Conservation (phyloP, 2,113 vertebrate species). For the Lasiurus borealis region DNA sequence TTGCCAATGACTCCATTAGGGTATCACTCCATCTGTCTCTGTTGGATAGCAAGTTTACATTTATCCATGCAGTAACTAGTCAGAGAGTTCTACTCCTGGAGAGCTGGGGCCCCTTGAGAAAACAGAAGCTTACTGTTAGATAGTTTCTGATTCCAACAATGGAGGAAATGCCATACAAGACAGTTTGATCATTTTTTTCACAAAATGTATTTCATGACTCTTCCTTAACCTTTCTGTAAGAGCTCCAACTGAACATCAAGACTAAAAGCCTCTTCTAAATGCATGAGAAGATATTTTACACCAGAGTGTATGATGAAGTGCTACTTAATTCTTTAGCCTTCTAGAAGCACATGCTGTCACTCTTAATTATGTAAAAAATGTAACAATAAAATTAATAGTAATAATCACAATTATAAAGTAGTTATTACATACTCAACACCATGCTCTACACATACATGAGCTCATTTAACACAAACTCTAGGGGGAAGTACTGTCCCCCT, state of each 20-base stretch:
- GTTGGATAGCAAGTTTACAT: slow-evolving; percentile 37
- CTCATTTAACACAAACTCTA: not conserved
- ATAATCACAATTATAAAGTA: not conserved
- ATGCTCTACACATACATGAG: not conserved
- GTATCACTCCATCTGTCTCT: slow-evolving; percentile 54
- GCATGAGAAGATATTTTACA: slow-evolving; percentile 22
- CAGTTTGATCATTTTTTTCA: not conserved
- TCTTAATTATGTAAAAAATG: slow-evolving; percentile 41
- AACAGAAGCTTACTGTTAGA: slow-evolving; percentile 13
- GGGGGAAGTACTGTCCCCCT: not conserved
- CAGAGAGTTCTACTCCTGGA: not conserved
- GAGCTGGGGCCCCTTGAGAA: not conserved
- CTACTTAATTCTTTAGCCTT: slow-evolving; percentile 40
- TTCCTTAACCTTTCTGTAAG: not conserved
- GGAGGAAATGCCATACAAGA: not conserved
- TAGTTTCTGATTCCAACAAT: not conserved
- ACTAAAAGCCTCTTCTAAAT: slow-evolving; percentile 2
- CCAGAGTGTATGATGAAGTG: not conserved
- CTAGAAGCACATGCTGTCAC: not conserved
- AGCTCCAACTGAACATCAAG: not conserved
- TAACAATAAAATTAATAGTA: not conserved
- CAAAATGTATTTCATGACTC: not conserved
- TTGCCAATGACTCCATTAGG: slow-evolving; percentile 6
- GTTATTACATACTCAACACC: not conserved
- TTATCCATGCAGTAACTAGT: not conserved